Base-by-base conservation (phyloP, 2,888 invertebrate species). In the Apamea monoglypha region DNA sequence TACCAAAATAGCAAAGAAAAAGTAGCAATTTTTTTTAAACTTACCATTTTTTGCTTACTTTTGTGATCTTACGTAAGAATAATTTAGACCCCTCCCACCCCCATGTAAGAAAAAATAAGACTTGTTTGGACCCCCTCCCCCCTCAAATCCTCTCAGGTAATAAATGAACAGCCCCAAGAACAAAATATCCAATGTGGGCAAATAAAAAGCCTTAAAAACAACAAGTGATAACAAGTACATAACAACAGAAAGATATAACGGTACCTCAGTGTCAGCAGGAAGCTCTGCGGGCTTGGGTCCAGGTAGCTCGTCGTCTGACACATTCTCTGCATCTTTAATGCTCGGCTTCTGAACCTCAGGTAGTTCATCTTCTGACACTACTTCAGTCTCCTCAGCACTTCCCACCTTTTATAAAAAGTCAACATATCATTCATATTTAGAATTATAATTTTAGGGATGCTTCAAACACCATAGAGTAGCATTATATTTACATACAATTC, bases 301-400 rank as follows among this genome's bases (percentile, higher is more conserved):
- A 1, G 98, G 98, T 44, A 98, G 93, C 92, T 98, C 98, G 92
- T 98, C 98, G 94, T 98, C 98, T 5, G 98, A 98, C 0, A 98
- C 98, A 95, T 98, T 98, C 93, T 98, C 98, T 4, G 98, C 98
- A 96, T 98, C 98, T 83, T 98, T 98, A 64, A 98, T 98, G 95
- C 98, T 98, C 14, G 98, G 98, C 87, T 98, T 98, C 90, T 97
- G 97, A 1, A 98, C 98, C 53, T 97, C 97, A 0, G 98, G 98
- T 50, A 98, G 92, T 94, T 98, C 98, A 94, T 98, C 98, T 94
- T 98, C 98, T 0, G 98, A 98, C 66, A 98, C 98, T 78, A 98
- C 98, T 96, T 98, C 98, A 1, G 98, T 98, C 92, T 98, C 98
- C 72, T 98, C 98, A 88, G 98, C 98, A 63, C 94, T 97, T 68